Base-by-base conservation (phyloP, 2,888 invertebrate species). In the Taenaris catops region DNA sequence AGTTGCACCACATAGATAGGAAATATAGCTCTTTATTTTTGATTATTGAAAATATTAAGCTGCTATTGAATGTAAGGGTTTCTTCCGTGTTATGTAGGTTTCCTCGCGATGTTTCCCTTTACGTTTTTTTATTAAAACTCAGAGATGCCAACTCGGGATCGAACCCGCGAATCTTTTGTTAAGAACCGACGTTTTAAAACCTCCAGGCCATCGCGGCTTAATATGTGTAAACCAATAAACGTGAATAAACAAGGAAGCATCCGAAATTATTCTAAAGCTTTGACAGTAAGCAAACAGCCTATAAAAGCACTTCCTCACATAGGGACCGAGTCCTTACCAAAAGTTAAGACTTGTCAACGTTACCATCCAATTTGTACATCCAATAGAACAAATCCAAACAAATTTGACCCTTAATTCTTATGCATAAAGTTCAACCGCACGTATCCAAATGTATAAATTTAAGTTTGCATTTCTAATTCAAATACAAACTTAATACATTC, bases 381-480 rank as follows among this genome's bases (percentile, higher is more conserved):
- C 14, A 4, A 7, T 1, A 7, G 29, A 12, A 19, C 1, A 2
- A 2, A n/a, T 5, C 4, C 28, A 38, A 25, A 25, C 24, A 1
- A 46, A 38, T 25, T 4, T 32, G 8, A 25, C 20, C 42, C 27
- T 37, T 47, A 47, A 24, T 5, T 8, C 41, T 7, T 14, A 1
- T 8, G 4, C n/a, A 27, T 34, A 48, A 36, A 41, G 34, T 8
- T 24, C 32, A 39, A 6, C 28, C 19, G 11, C 11, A 18, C 25
- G 23, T 11, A 38, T 33, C 31, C 16, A 19, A 25, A 33, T 14
- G 25, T 9, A 24, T 25, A 14, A 26, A 25, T 32, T 25, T 37
- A 44, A 35, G 44, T 33, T 44, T 46, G 41, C 34, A 41, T 44
- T 42, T 44, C 48, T 50, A 46, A 50, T 50, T 46, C 33, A 11